phyloP scores from a whole-genome alignment of 2,797 vertebrate species.

The Lacerta bilineata region DNA sequence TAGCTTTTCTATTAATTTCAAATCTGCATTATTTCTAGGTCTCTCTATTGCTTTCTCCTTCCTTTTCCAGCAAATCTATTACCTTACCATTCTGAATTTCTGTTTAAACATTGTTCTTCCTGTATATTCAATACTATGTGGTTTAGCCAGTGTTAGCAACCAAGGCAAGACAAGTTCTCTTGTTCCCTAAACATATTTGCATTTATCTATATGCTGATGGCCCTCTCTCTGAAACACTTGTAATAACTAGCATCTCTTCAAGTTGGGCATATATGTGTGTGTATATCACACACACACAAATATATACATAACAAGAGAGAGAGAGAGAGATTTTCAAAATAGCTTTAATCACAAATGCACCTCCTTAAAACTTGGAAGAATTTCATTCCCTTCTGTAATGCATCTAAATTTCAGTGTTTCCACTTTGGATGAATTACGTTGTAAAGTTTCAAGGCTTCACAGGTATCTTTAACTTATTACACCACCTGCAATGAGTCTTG shows the following conservation, averaged over 20 bases:
- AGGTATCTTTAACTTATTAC: slow-evolving; percentile 12
- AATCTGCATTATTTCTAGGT: slow-evolving; percentile 16
- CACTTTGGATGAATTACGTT: background rate
- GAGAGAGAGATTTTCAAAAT: background rate
- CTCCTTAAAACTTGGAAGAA: background rate
- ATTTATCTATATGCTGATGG: background rate
- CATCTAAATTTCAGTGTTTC: slow-evolving; percentile 3
- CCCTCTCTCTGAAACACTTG: background rate
- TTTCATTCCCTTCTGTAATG: background rate
- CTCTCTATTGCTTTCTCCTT: background rate
- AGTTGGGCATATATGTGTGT: background rate
- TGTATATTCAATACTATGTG: accelerated
- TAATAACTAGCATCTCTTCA: background rate
- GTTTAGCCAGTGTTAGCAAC: accelerated
- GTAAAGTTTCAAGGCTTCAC: background rate
- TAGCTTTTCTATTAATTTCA: background rate
- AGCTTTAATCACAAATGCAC: background rate
- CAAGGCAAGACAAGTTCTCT: background rate
- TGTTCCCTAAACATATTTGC: background rate
- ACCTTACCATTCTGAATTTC: background rate
- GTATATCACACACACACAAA: no score
- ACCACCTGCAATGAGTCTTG: slow-evolving; percentile 13
- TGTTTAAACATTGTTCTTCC: background rate
- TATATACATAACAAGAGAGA: background rate
- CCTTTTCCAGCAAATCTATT: background rate